Conservation (phyloP, 2,113 vertebrate genomes). For the Psettodes erumei region DNA sequence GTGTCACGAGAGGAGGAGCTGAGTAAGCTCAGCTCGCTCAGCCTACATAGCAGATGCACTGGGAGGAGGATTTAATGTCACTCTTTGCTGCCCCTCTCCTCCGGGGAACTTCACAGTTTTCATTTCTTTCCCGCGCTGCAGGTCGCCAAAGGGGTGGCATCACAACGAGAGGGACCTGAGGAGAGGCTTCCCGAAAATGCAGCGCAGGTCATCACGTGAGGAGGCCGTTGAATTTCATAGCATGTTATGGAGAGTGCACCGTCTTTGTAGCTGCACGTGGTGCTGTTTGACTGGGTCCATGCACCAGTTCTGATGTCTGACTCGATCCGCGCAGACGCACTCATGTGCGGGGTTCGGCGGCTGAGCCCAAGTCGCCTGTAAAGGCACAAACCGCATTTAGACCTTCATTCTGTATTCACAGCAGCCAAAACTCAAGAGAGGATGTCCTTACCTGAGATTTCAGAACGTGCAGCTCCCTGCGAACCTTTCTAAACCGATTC, state of each 20-base stretch:
- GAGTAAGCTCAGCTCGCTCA: conserved; percentile 79
- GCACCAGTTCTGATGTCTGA: not conserved
- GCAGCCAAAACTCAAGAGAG: too few relatives aligned
- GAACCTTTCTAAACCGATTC: conserved; percentile 64
- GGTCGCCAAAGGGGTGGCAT: conserved; percentile 68
- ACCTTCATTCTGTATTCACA: too few relatives aligned
- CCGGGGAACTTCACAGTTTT: not conserved
- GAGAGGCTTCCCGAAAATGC: conserved; percentile 20
- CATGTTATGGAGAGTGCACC: not conserved
- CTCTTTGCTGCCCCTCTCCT: not conserved
- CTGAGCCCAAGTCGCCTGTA: conserved; percentile 28
- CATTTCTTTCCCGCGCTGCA: not conserved
- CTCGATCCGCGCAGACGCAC: conserved; percentile 21
- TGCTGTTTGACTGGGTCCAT: not conserved
- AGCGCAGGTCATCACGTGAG: not conserved
- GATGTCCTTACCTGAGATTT: conserved; percentile 60
- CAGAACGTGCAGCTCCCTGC: conserved; percentile 47
- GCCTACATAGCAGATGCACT: conserved; percentile 80
- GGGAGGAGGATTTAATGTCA: conserved; percentile 65
- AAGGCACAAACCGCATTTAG: not conserved
- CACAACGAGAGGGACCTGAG: too few relatives aligned
- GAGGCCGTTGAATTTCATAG: not conserved
- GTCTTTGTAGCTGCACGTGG: conserved; percentile 13
- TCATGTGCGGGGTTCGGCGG: not conserved
- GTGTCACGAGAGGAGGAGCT: conserved; percentile 80